A percentile compares a stretch with the other conserved stretches of the same genome.
These are phyloP conservation scores for Hippopotamyrus pictus DNA, from an alignment of 2,797 vertebrate genomes.

Conservation along the genomic window DNA sequence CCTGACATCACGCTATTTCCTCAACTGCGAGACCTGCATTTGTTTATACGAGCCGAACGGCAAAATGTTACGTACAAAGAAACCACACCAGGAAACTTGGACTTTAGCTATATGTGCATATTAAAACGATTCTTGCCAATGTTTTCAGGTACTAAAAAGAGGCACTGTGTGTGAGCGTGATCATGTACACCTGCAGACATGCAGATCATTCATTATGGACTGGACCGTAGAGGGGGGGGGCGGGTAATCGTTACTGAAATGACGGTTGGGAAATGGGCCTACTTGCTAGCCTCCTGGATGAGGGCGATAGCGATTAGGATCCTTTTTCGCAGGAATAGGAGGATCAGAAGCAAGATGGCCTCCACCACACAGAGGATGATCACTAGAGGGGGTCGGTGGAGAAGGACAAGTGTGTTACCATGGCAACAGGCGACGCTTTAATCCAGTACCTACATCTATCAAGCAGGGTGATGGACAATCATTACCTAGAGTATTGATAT, in stretches of 20 bases:
- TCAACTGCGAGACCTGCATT: neutral
- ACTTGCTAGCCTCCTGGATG: slow-evolving; percentile 83
- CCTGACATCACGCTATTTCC: neutral
- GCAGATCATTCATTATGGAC: neutral
- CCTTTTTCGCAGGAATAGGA: slow-evolving; percentile 76
- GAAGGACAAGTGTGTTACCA: neutral
- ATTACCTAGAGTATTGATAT: neutral
- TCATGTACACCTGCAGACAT: neutral
- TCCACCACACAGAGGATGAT: slow-evolving; percentile 71
- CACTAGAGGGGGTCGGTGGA: slow-evolving; percentile 54
- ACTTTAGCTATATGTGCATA: neutral
- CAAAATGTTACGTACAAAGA: neutral
- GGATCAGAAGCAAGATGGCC: slow-evolving; percentile 64
- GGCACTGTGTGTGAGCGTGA: neutral
- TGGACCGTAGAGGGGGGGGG: neutral
- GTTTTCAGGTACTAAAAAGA: neutral
- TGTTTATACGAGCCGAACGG: neutral
- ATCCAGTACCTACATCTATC: neutral
- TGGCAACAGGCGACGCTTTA: neutral
- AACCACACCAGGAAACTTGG: neutral
- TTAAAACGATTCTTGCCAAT: neutral
- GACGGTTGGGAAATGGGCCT: neutral
- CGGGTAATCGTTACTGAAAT: neutral
- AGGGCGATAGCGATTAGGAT: slow-evolving; percentile 80
- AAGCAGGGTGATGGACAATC: neutral